Conservation (phyloP, 1,140 invertebrate species). For the Spodoptera litura region DNA sequence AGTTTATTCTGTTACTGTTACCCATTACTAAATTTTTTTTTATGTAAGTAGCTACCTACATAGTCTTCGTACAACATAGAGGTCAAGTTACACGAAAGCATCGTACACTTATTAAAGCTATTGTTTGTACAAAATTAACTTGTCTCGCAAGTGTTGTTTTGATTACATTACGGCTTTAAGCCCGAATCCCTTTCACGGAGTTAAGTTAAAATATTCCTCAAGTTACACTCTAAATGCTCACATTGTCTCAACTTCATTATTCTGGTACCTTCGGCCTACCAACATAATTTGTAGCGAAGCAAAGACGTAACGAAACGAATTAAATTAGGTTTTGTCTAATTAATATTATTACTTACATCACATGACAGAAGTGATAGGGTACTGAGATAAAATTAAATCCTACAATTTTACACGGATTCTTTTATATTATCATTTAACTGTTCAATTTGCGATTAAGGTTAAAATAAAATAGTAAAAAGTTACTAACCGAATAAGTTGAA, state of each 20-base stretch:
- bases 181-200: constrained; percentile 26
- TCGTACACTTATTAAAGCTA: constrained; percentile 2
- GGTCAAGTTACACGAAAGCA: constrained; percentile 5
- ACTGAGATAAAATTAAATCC: no score
- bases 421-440: no score
- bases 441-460: no score
- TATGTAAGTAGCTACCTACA: background rate
- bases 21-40: background rate
- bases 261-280: background rate
- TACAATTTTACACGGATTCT: no score
- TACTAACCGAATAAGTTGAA: no score
- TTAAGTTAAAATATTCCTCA: constrained; percentile 36
- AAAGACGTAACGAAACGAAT: no score
- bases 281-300: background rate
- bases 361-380: no score
- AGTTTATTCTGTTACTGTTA: no score
- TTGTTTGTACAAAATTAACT: constrained; percentile 42
- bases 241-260: constrained; percentile 27
- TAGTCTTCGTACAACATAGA: background rate
- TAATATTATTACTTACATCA: no score
- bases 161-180: constrained; percentile 36
- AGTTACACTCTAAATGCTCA: constrained; percentile 38
- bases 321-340: no score
- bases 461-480: no score
- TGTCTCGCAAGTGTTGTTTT: constrained; percentile 38